A percentile compares a stretch with the other conserved stretches of the same genome.
Evolutionary conservation across 2,113 vertebrate species (phyloP).

Genomic region (Pristiophorus japonicus): DNA sequence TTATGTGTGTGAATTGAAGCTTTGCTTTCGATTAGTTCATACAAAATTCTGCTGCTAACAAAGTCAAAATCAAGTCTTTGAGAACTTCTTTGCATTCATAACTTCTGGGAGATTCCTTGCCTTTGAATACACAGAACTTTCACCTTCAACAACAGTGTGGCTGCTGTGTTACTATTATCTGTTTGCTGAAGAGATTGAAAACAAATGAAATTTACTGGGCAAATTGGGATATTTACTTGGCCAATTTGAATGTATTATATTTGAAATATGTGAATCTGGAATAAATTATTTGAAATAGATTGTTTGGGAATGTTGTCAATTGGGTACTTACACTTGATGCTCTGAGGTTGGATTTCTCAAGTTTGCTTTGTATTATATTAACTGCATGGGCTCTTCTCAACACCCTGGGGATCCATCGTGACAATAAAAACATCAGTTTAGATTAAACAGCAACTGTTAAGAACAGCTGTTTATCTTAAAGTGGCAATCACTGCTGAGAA

Average conservation of each 20-base stretch:
- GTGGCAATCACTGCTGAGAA: neutral
- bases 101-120: neutral
- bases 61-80: neutral
- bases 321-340: neutral
- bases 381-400: neutral
- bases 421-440: neutral
- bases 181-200: neutral
- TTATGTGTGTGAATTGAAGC: neutral
- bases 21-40: neutral
- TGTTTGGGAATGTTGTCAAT: neutral
- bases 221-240: neutral
- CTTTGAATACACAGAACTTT: neutral
- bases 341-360: neutral
- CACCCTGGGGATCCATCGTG: neutral
- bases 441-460: neutral
- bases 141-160: neutral
- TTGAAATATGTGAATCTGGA: neutral
- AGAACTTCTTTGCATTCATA: neutral
- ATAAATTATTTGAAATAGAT: constrained; percentile 21
- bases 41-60: neutral
- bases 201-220: constrained; percentile 18
- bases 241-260: neutral
- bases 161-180: neutral
- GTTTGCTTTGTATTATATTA: neutral
- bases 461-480: neutral